Evolutionary conservation across 2,888 invertebrate genomes (phyloP).

Genomic region (Drosophila stalkeri): DNA sequence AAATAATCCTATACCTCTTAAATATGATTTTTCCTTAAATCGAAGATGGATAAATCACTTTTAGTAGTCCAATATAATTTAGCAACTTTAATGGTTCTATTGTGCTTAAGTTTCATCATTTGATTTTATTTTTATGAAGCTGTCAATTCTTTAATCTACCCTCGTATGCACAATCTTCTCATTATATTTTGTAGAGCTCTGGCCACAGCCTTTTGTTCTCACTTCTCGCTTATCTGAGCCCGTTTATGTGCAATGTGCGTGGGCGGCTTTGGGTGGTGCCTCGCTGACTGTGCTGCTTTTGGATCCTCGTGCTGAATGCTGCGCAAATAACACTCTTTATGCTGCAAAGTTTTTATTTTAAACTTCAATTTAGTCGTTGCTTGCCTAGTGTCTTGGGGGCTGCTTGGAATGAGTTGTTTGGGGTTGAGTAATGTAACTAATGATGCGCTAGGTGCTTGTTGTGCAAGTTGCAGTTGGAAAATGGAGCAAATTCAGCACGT

Average conservation of each 20-base stretch:
- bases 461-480: constrained; percentile 67
- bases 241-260: constrained; percentile 67
- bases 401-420: not conserved
- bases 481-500: constrained; percentile 82
- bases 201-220: constrained; percentile 73
- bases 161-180: constrained; percentile 60
- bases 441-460: constrained; percentile 66
- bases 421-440: constrained; percentile 66
- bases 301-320: constrained; percentile 47
- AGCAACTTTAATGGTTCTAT: not conserved
- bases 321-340: constrained; percentile 74
- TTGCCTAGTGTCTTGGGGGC: constrained; percentile 12
- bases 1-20: not conserved
- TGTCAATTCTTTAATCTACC: constrained; percentile 16
- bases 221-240: constrained; percentile 65
- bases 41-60: not conserved
- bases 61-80: not conserved
- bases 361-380: constrained; percentile 75
- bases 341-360: constrained; percentile 78
- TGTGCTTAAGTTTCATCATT: not conserved
- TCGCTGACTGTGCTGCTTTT: constrained; percentile 22
- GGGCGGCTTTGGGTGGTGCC: constrained; percentile 29
- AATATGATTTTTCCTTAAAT: not conserved
- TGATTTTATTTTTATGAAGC: not conserved
- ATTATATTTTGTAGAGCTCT: constrained; percentile 66